These are phyloP conservation scores for Cosmia pyralina DNA, from an alignment of 2,888 invertebrate genomes.

Conservation along the genomic window DNA sequence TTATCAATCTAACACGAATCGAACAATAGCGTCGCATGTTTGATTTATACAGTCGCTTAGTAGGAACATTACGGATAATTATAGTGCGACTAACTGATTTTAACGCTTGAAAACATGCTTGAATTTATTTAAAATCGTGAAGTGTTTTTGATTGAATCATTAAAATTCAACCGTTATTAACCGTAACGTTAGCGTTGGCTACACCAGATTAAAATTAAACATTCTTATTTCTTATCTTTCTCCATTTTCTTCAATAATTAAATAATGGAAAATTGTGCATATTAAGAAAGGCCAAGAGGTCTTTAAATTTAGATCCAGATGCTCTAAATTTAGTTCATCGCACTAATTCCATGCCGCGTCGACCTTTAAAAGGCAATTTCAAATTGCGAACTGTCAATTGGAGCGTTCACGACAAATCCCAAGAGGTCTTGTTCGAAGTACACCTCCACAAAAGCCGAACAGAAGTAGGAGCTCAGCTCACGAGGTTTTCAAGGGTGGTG, in stretches of 20 bases:
- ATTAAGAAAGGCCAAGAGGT: conserved; percentile 12
- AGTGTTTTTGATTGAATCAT: conserved; percentile 36
- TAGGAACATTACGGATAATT: conserved; percentile 90
- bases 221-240: neutral
- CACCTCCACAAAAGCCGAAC: conserved; percentile 90
- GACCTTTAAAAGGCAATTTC: conserved; percentile 76
- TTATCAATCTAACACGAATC: conserved; percentile 90
- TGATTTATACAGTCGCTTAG: conserved; percentile 90
- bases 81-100: conserved; percentile 81
- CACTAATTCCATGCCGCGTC: conserved; percentile 55
- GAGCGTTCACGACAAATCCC: conserved; percentile 85
- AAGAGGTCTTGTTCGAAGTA: conserved; percentile 87
- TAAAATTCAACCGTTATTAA: conserved; percentile 11
- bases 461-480: conserved; percentile 90
- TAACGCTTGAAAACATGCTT: conserved; percentile 78
- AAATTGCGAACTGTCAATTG: conserved; percentile 88
- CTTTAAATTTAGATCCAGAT: neutral
- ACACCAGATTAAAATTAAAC: neutral
- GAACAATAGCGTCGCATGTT: conserved; percentile 90
- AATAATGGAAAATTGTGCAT: neutral
- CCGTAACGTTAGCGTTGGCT: neutral
- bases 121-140: conserved; percentile 33
- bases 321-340: conserved; percentile 27
- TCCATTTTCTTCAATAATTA: neutral
- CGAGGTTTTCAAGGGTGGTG: conserved; percentile 90